Evolutionary conservation across 1,140 invertebrate genomes (phyloP).

Genomic region (Anadara kagoshimensis): DNA sequence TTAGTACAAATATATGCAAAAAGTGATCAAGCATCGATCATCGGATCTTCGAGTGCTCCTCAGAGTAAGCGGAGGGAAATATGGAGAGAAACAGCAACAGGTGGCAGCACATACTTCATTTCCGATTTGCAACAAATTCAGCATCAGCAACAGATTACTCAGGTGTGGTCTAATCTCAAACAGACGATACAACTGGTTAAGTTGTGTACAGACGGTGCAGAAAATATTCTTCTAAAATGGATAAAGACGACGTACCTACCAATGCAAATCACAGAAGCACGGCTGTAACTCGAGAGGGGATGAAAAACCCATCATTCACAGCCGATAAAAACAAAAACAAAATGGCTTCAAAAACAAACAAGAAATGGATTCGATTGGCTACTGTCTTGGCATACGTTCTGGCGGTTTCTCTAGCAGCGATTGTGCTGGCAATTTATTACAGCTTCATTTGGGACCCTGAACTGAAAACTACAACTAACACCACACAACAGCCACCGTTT

Average conservation of each 20-base stretch:
- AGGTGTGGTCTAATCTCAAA: no score
- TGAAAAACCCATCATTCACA: slow-evolving; percentile 62
- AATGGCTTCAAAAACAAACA: slow-evolving; percentile 73
- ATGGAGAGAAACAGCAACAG: no score
- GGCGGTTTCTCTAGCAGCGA: slow-evolving; percentile 94
- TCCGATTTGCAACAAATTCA: no score
- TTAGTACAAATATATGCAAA: no score
- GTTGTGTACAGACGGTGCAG: neutral
- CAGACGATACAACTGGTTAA: no score
- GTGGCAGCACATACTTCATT: no score
- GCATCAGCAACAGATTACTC: no score
- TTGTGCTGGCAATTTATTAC: slow-evolving; percentile 96
- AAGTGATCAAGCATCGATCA: no score
- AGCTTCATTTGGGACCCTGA: slow-evolving; percentile 95
- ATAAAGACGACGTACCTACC: slow-evolving; percentile 56
- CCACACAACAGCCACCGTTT: neutral
- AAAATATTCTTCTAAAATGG: slow-evolving; percentile 42
- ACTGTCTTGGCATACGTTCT: slow-evolving; percentile 97
- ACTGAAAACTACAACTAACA: slow-evolving; percentile 57
- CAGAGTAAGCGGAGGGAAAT: no score
- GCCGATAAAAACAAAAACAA: slow-evolving; percentile 65
- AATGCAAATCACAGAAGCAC: slow-evolving; percentile 51
- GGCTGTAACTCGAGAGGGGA: slow-evolving; percentile 17
- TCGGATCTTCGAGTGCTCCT: no score
- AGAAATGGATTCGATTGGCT: slow-evolving; percentile 84